Conservation (phyloP, 2,113 vertebrate species). For the Acrocephalus kingi region DNA sequence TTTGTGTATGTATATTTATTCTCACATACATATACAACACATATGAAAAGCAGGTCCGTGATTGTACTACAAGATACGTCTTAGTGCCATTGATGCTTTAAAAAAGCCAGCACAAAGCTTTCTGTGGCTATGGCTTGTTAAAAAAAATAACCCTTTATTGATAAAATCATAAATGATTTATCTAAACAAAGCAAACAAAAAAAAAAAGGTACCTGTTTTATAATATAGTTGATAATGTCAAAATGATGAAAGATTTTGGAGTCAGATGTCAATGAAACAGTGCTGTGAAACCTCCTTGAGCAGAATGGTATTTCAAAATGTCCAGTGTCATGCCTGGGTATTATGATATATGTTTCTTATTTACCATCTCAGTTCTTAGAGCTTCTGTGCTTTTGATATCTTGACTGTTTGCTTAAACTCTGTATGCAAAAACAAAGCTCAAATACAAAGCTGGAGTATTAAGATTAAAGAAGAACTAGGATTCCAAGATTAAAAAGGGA, state of each 20-base stretch:
- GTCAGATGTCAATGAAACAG: background rate
- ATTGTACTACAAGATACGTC: background rate
- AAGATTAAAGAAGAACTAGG: conserved; percentile 49
- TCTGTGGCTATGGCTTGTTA: background rate
- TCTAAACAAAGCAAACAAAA: conserved; percentile 18
- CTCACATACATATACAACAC: background rate
- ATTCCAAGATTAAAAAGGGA: conserved; percentile 42
- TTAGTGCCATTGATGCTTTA: background rate
- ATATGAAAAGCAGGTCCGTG: background rate
- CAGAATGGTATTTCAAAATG: background rate
- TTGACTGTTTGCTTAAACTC: conserved; percentile 50
- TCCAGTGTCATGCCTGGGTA: background rate
- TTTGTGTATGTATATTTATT: background rate
- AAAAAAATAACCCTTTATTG: background rate
- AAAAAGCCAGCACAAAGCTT: conserved; percentile 22
- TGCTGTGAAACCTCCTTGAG: background rate
- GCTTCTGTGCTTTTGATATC: conserved; percentile 20
- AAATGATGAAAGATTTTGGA: conserved; percentile 36
- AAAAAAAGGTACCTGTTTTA: background rate
- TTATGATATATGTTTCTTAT: conserved; percentile 40
- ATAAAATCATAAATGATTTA: conserved; percentile 52
- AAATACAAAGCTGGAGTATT: conserved; percentile 31
- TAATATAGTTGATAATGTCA: conserved; percentile 4
- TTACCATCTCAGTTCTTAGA: conserved; percentile 21
- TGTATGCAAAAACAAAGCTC: conserved; percentile 27